These are phyloP conservation scores for Capitulum mitella DNA, from an alignment of 2,888 invertebrate species.

Conservation along the genomic window DNA sequence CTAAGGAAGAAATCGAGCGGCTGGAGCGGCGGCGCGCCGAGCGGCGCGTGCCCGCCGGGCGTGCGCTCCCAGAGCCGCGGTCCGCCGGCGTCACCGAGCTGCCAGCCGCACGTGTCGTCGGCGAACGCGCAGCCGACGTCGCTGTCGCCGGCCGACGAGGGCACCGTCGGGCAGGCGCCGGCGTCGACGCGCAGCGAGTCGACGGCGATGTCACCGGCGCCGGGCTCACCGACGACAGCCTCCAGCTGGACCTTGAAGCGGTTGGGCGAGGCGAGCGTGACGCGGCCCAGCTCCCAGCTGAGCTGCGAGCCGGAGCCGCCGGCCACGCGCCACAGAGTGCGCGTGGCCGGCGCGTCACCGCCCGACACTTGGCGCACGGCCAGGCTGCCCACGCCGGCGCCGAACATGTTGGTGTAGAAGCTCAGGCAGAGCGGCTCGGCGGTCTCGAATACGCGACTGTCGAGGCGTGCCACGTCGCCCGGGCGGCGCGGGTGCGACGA, in stretches of 20 bases:
- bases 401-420: conserved; percentile 35
- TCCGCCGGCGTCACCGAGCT: background rate
- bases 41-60: background rate
- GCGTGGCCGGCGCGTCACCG: background rate
- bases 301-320: conserved; percentile 16
- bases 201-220: conserved; percentile 32
- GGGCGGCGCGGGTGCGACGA: conserved; percentile 38
- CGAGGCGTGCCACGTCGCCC: conserved; percentile 40
- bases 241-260: conserved; percentile 29
- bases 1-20: background rate
- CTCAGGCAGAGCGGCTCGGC: conserved; percentile 30
- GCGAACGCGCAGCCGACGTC: conserved; percentile 29
- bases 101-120: conserved; percentile 30
- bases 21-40: background rate
- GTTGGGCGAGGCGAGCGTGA: conserved; percentile 13
- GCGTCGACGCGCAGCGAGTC: conserved; percentile 30
- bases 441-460: conserved; percentile 38
- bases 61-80: background rate
- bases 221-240: conserved; percentile 30
- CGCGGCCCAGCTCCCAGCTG: conserved; percentile 18
- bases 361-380: conserved; percentile 26
- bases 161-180: conserved; percentile 31
- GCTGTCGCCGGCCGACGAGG: conserved; percentile 23
- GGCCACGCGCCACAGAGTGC: background rate
- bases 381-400: conserved; percentile 32